These are phyloP conservation scores for Lasioglossum baleicum DNA, from an alignment of 1,140 invertebrate species.

Conservation along the genomic window DNA sequence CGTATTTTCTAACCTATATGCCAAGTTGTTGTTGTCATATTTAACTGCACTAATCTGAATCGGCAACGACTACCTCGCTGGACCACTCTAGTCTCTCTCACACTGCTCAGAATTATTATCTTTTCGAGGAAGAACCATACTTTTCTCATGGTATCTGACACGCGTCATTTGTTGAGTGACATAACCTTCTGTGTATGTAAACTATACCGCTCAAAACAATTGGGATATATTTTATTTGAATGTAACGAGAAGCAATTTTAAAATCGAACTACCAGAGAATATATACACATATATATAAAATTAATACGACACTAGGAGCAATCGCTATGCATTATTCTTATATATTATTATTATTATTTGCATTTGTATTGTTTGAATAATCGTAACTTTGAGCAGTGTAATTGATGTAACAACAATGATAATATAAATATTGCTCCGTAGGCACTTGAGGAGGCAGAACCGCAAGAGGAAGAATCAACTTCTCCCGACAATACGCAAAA, in stretches of 20 bases:
- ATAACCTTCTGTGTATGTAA: constrained; percentile 31
- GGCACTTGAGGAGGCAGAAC: constrained; percentile 38
- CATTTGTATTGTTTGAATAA: too few relatives aligned
- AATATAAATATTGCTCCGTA: neutral
- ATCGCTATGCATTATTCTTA: too few relatives aligned
- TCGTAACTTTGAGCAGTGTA: too few relatives aligned
- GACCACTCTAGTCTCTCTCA: neutral
- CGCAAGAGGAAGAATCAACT: constrained; percentile 49
- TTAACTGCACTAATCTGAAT: neutral
- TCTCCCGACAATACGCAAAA: constrained; percentile 66
- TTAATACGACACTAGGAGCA: too few relatives aligned
- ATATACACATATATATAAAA: neutral
- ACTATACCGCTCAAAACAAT: neutral
- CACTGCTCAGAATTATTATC: too few relatives aligned
- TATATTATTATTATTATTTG: too few relatives aligned
- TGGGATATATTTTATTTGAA: neutral
- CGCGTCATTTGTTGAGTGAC: neutral
- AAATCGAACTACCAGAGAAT: too few relatives aligned
- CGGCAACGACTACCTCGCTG: neutral
- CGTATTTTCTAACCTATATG: constrained; percentile 58
- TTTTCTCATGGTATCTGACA: neutral
- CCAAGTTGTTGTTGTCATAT: constrained; percentile 16
- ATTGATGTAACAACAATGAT: neutral
- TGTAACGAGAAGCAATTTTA: too few relatives aligned
- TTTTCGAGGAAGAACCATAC: neutral